Evolutionary conservation across 2,113 vertebrate species (phyloP), one percentile per base, ranked within the genome.

Genomic region (Galeopterus variegatus): DNA sequence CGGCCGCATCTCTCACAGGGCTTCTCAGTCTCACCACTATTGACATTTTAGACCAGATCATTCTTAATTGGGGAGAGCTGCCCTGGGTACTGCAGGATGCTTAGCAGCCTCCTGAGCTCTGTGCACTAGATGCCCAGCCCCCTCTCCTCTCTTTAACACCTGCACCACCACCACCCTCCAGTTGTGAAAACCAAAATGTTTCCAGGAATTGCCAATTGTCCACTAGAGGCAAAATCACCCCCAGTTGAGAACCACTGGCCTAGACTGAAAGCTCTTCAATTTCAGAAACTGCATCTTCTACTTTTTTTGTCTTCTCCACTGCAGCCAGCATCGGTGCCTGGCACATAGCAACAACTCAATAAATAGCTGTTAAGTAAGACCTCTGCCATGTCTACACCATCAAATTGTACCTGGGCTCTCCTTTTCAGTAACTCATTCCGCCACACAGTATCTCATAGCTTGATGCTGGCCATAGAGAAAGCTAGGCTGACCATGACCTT

Each of bases 401-500:
- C 45, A 62, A 14, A n/a, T 45, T 21, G 56, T 13, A n/a, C 4
- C 56, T 65, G 41, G 41, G 31, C 33, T 77, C 41, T 77, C 24
- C 56, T 81, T 76, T 67, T 80, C 70, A 64, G 62, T 88, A 86
- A 76, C 33, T 60, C 33, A 5, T 28, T 90, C 82, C 65, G 17
- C 36, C 36, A 73, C 3, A 1, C 0, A 28, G 6, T 45, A 41
- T 52, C 80, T 72, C 45, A 54, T 4, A 79, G 52, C 28, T 79
- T 3, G 3, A 48, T 21, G 23, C 9, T 60, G 45, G n/a, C 79
- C 85, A 4, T 93, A 81, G 69, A 95, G 90, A 96, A 45, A 93
- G 88, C 28, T 6, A 77, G 73, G 65, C 45, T 93, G 86, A 93
- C 93, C 85, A 80, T 24, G 19, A 84, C 80, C 82, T 96, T 94